A percentile compares a stretch with the other conserved stretches of the same genome.
Evolutionary conservation across 2,113 vertebrate genomes (phyloP).

Genomic region (Artemisiospiza belli): DNA sequence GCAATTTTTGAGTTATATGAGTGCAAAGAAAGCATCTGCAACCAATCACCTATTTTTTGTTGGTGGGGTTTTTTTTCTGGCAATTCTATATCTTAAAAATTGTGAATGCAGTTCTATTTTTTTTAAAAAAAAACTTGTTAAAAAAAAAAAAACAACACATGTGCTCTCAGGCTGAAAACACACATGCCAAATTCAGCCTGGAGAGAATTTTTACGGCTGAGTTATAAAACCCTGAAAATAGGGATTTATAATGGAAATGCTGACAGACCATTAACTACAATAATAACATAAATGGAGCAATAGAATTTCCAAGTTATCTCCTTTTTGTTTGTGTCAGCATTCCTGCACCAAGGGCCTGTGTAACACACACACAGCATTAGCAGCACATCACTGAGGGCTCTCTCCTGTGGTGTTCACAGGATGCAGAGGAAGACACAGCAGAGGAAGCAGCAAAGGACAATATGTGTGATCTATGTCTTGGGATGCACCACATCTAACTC

Average conservation of each 20-base stretch:
- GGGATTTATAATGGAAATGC: conserved; percentile 74
- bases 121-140: conserved; percentile 53
- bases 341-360: conserved; percentile 15
- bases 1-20: conserved; percentile 76
- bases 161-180: conserved; percentile 75
- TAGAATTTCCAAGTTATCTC: conserved; percentile 72
- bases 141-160: conserved; percentile 63
- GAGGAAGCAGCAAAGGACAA: not conserved
- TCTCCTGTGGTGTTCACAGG: accelerated
- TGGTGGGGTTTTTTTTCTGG: not conserved
- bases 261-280: conserved; percentile 76
- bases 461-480: accelerated
- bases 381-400: not conserved
- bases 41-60: conserved; percentile 71
- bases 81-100: conserved; percentile 72
- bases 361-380: not conserved
- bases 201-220: conserved; percentile 75
- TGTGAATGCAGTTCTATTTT: conserved; percentile 45
- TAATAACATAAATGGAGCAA: conserved; percentile 63
- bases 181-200: conserved; percentile 72
- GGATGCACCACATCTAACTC: accelerated
- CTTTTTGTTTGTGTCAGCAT: conserved; percentile 71
- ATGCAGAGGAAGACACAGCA: not conserved
- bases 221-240: conserved; percentile 70
- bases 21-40: conserved; percentile 77